Percentiles rank a stretch among this genome's conserved stretches.
Evolutionary conservation across 2,797 vertebrate species (phyloP).

Genomic region (Gambusia yucatana): DNA sequence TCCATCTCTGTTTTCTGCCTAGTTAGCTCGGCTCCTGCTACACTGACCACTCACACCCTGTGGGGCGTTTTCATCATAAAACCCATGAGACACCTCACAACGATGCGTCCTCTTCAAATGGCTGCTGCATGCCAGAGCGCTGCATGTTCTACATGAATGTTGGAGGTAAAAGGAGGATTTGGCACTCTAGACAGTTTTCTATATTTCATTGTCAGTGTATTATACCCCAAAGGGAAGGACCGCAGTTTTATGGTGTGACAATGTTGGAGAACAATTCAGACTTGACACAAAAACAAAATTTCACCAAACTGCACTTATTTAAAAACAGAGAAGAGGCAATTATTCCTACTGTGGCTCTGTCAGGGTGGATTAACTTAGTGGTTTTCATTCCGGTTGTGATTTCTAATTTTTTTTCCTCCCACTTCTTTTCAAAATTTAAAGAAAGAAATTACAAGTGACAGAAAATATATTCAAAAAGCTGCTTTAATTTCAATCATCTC

Average conservation of each 20-base stretch:
- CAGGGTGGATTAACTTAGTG: no score
- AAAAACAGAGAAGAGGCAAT: not conserved
- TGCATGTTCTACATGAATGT: constrained; percentile 1
- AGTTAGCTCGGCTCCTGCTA: constrained; percentile 67
- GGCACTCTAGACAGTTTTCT: no score
- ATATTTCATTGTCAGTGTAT: not conserved
- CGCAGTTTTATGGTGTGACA: not conserved
- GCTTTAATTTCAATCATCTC: no score
- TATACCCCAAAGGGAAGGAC: not conserved
- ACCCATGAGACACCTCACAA: constrained; percentile 51
- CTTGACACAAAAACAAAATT: not conserved
- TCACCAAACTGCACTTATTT: not conserved
- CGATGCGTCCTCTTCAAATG: constrained; percentile 27
- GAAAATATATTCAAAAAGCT: no score
- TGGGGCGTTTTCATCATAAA: constrained; percentile 53
- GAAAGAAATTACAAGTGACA: no score
- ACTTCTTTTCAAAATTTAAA: no score
- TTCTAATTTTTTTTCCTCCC: no score
- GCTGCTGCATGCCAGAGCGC: constrained; percentile 4
- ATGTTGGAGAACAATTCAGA: not conserved
- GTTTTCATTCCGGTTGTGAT: no score
- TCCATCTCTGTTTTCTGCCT: constrained; percentile 73
- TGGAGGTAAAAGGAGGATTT: constrained; percentile 6
- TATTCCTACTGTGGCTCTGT: not conserved
- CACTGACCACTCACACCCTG: constrained; percentile 51